These are phyloP conservation scores for Chascanopsetta lugubris DNA, from an alignment of 2,113 vertebrate genomes.

Conservation along the genomic window DNA sequence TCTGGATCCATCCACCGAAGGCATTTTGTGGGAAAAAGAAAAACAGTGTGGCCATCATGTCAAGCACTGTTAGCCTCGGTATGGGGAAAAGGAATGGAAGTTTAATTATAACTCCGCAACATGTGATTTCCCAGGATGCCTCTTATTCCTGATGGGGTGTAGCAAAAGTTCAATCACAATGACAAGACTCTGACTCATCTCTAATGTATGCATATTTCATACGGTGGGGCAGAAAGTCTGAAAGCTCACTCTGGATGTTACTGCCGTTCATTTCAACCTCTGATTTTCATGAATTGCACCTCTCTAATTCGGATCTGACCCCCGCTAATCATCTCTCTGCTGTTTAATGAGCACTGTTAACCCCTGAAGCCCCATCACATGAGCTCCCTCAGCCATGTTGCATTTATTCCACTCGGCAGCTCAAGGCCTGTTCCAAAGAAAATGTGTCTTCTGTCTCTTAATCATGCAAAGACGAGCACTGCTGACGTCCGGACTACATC, in stretches of 20 bases:
- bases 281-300: not conserved
- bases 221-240: not conserved
- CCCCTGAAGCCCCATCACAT: not conserved
- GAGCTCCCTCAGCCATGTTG: not conserved
- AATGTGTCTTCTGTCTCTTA: not conserved
- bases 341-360: not conserved
- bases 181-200: not conserved
- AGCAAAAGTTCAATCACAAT: not conserved
- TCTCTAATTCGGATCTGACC: not conserved
- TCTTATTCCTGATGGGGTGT: not conserved
- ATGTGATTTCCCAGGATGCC: conserved; percentile 2
- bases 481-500: not conserved
- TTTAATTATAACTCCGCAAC: conserved; percentile 29
- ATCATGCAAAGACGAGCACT: not conserved
- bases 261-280: not conserved
- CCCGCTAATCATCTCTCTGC: not conserved
- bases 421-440: not conserved
- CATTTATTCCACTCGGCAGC: not conserved
- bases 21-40: conserved; percentile 21
- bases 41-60: conserved; percentile 27
- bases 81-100: conserved; percentile 25
- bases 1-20: conserved; percentile 38
- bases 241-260: not conserved
- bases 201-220: not conserved
- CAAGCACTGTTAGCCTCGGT: not conserved